A percentile compares a stretch with the other conserved stretches of the same genome.
Conservation (phyloP, 2,888 invertebrate genomes). For the Epsilonema sp. region DNA sequence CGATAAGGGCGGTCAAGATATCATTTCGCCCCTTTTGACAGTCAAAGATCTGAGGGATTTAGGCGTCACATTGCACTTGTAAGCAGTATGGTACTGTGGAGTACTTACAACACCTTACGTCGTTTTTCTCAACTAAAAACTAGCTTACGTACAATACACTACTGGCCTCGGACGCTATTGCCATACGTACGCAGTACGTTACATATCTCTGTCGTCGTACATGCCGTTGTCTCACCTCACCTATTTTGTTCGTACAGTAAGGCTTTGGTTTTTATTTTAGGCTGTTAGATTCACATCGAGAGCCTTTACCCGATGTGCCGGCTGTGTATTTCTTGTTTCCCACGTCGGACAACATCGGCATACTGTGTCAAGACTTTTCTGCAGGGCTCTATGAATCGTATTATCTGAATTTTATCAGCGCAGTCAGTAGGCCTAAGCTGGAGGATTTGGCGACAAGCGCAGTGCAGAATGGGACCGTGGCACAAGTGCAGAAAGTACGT, state of each 20-base stretch:
- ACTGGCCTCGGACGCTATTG: too few species aligned
- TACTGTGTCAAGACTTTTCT: conserved; percentile 48
- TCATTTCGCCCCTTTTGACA: conserved; percentile 84
- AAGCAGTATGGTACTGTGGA: too few species aligned
- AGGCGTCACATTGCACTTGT: conserved; percentile 94
- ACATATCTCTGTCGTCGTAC: too few species aligned
- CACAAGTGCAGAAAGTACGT: conserved; percentile 49
- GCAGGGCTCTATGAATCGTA: conserved; percentile 78
- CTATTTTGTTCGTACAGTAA: too few species aligned
- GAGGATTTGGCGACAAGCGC: conserved; percentile 86
- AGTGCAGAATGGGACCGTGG: conserved; percentile 67
- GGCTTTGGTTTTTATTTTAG: too few species aligned
- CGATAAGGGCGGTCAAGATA: conserved; percentile 53
- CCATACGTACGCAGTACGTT: too few species aligned
- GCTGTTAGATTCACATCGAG: conserved; percentile 34
- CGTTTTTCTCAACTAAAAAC: too few species aligned
- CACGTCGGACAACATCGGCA: conserved; percentile 77
- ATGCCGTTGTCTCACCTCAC: too few species aligned
- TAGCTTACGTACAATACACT: too few species aligned
- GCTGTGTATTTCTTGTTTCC: conserved; percentile 94
- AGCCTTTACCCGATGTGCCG: conserved; percentile 84
- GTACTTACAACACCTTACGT: too few species aligned
- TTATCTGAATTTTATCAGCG: conserved; percentile 76
- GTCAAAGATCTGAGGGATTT: conserved; percentile 82
- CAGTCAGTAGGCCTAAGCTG: conserved; percentile 67